These are phyloP conservation scores for Athalia cordata DNA, from an alignment of 2,888 invertebrate genomes.

Conservation along the genomic window DNA sequence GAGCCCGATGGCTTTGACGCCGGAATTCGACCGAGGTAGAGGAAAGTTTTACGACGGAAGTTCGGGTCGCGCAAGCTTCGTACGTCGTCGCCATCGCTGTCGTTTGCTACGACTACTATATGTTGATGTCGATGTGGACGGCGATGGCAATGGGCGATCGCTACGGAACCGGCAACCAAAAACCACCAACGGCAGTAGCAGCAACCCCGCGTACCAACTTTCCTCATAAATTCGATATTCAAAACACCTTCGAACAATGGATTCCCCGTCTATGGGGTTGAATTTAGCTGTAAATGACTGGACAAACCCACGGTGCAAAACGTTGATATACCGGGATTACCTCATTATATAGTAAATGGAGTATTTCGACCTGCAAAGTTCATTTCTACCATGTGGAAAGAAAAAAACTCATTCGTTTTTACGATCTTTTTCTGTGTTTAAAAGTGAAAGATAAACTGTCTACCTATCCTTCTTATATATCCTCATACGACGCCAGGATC, in stretches of 20 bases:
- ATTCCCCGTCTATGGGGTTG: neutral
- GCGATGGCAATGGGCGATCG: constrained; percentile 6
- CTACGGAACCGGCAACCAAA: too few relatives aligned
- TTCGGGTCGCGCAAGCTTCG: constrained; percentile 52
- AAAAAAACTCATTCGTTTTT: too few relatives aligned
- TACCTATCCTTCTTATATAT: too few relatives aligned
- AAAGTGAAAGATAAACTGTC: too few relatives aligned
- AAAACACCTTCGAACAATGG: constrained; percentile 58
- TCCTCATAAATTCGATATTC: constrained; percentile 68
- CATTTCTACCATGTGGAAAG: too few relatives aligned
- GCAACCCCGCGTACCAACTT: constrained; percentile 56
- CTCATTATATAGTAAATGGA: neutral
- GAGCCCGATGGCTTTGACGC: constrained; percentile 44
- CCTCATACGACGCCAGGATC: too few relatives aligned
- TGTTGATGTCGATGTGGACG: neutral
- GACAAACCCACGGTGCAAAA: constrained; percentile 16
- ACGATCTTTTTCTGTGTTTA: too few relatives aligned
- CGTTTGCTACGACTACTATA: too few relatives aligned
- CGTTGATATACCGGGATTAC: neutral
- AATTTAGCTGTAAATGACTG: constrained; percentile 40
- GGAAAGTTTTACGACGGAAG: constrained; percentile 63
- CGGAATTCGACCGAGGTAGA: constrained; percentile 18
- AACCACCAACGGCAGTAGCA: constrained; percentile 1
- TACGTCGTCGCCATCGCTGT: constrained; percentile 40
- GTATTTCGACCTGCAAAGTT: too few relatives aligned